Percentiles rank a stretch among this genome's conserved stretches.
Conservation (phyloP, 2,797 vertebrate genomes). For the Cichlasoma orientale region DNA sequence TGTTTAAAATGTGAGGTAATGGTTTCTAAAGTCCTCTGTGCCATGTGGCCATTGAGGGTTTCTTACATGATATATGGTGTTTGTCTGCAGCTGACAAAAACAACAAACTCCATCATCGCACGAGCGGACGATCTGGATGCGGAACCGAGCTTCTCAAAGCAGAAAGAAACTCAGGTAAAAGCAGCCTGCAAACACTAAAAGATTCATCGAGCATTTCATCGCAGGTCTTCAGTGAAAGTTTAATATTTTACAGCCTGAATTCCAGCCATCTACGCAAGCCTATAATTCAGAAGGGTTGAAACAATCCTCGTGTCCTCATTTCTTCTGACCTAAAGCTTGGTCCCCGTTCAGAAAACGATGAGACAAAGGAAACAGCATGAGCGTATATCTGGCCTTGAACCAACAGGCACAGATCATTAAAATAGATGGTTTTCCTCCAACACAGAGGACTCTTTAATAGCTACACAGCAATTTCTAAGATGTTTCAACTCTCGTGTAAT, state of each 20-base stretch:
- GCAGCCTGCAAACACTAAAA: conserved; percentile 46
- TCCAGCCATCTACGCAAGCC: background rate
- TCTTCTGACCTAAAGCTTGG: conserved; percentile 27
- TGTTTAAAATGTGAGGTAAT: conserved; percentile 21
- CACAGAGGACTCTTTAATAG: conserved; percentile 20
- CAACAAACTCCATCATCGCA: conserved; percentile 48
- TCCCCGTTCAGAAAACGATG: conserved; percentile 43
- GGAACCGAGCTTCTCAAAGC: conserved; percentile 1
- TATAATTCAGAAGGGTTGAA: conserved; percentile 11
- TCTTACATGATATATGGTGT: conserved; percentile 18
- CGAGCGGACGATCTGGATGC: conserved; percentile 33
- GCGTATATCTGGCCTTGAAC: conserved; percentile 37
- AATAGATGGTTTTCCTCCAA: conserved; percentile 14
- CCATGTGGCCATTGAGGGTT: background rate
- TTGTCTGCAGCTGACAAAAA: conserved; percentile 33
- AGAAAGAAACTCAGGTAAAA: background rate
- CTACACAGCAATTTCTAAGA: conserved; percentile 14
- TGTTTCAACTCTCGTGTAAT: conserved; percentile 33
- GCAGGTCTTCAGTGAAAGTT: conserved; percentile 38
- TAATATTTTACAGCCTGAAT: conserved; percentile 58
- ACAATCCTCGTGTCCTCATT: conserved; percentile 19
- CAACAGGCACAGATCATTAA: conserved; percentile 59
- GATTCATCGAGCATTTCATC: conserved; percentile 50
- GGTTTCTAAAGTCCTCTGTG: background rate
- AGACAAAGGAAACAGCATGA: conserved; percentile 62